These are phyloP conservation scores for Scelioninae gen. 2 DNA, from an alignment of 2,888 invertebrate species.

Conservation along the genomic window DNA sequence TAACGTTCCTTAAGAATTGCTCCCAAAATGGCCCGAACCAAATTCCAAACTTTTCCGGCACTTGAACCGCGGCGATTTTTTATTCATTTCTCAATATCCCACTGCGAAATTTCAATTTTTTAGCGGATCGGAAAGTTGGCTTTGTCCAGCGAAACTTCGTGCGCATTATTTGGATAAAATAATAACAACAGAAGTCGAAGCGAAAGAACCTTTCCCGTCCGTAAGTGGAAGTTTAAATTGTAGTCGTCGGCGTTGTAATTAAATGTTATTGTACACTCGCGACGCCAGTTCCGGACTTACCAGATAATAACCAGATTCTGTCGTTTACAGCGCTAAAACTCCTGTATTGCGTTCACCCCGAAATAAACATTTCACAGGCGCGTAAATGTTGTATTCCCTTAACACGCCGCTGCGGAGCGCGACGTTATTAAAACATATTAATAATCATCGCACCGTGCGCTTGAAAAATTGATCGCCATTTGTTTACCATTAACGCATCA, in stretches of 20 bases:
- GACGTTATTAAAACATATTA: slow-evolving; percentile 23
- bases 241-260: too few relatives aligned
- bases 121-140: too few relatives aligned
- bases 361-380: slow-evolving; percentile 16
- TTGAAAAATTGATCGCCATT: slow-evolving; percentile 19
- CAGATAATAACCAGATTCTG: slow-evolving; percentile 24
- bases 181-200: too few relatives aligned
- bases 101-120: too few relatives aligned
- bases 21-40: too few relatives aligned
- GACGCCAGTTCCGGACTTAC: slow-evolving; percentile 3
- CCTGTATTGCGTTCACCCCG: slow-evolving; percentile 13
- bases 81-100: too few relatives aligned
- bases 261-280: slow-evolving; percentile 20
- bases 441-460: slow-evolving; percentile 5
- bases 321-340: slow-evolving; percentile 21
- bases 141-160: too few relatives aligned
- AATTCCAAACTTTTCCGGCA: too few relatives aligned
- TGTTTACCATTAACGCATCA: slow-evolving; percentile 30
- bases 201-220: neutral
- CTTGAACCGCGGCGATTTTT: too few relatives aligned
- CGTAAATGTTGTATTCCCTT: slow-evolving; percentile 6
- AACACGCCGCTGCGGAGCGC: neutral
- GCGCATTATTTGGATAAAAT: too few relatives aligned
- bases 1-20: too few relatives aligned
- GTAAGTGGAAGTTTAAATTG: slow-evolving; percentile 13